Evolutionary conservation across 2,888 invertebrate species (phyloP).

Genomic region (Eulithis testata): DNA sequence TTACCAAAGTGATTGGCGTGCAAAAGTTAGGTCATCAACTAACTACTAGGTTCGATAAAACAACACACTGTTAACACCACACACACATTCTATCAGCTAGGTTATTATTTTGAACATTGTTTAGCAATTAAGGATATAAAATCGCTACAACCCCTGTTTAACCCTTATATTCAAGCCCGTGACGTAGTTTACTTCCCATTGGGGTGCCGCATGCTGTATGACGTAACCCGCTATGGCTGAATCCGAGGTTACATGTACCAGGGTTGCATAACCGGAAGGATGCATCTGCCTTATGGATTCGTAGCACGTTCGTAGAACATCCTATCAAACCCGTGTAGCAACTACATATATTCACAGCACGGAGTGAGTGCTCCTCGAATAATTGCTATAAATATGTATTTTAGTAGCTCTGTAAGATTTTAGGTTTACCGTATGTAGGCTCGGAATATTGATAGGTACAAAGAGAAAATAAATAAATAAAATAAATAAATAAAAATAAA

Average conservation of each 20-base stretch:
- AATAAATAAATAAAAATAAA: too few species aligned
- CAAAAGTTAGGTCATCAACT: too few species aligned
- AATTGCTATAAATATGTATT: too few species aligned
- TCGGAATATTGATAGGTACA: too few species aligned
- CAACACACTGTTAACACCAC: too few species aligned
- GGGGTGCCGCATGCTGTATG: conserved; percentile 43
- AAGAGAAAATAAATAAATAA: too few species aligned
- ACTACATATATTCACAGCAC: not conserved
- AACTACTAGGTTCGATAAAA: too few species aligned
- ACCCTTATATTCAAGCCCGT: conserved; percentile 5
- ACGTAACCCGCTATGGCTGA: conserved; percentile 58
- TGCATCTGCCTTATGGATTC: conserved; percentile 11
- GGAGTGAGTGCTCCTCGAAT: not conserved
- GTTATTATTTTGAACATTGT: too few species aligned
- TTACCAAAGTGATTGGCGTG: too few species aligned
- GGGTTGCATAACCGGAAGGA: conserved; percentile 41
- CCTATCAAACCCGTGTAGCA: not conserved
- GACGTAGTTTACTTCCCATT: conserved; percentile 28
- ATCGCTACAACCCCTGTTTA: not conserved
- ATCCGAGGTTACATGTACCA: conserved; percentile 55
- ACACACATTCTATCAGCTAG: too few species aligned
- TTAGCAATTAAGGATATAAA: too few species aligned
- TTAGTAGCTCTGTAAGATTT: too few species aligned
- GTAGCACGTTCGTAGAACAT: conserved; percentile 5
- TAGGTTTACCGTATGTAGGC: not conserved